Evolutionary conservation across 2,888 invertebrate species (phyloP), one percentile per base, ranked within the genome.

Genomic region (Quadroppia sp.): DNA sequence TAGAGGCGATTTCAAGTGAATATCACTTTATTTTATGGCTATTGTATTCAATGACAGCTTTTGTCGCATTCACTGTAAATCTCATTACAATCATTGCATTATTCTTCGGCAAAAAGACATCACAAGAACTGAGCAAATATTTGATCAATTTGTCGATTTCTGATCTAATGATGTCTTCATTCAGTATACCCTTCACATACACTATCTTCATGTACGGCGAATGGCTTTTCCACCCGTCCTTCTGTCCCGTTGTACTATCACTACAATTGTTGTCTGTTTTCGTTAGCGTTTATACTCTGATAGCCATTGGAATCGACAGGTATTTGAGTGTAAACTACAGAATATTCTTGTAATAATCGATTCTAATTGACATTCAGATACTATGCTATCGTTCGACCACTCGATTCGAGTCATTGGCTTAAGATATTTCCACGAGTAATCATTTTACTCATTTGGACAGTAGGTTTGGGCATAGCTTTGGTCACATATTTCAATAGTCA

Each of bases 221-320:
- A 23, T 72, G 72, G 72, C 59, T 59, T 13, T 72, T 61, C 40
- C 9, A 7, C 4, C 72, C 59, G 32, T 4, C n/a, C 7, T 40
- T 59, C 17, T 72, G 72, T 59, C 61, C 72, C 9, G 15, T 36
- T 15, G 32, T 72, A 13, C 17, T 15, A 4, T 32, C 59, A 4
- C 11, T 72, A 7, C 32, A 67, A 28, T 7, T 59, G n/a, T 25
- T 15, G 2, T 32, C 61, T 4, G 36, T 72, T 2, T 72, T 72
- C 20, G 64, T 72, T 20, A 72, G 59, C 20, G 20, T 59, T 11
- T 72, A 72, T 36, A 72, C 72, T 9, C 40, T 72, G 3, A 45
- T 72, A 11, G 72, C 15, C 13, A 72, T 72, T 25, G 72, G 72
- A 28, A 67, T 72, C 20, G 72, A 59, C 17, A 32, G 71, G 71